Percentiles rank a stretch among this genome's conserved stretches.
Conservation (phyloP, 2,888 invertebrate species). For the Ochropleura plecta region DNA sequence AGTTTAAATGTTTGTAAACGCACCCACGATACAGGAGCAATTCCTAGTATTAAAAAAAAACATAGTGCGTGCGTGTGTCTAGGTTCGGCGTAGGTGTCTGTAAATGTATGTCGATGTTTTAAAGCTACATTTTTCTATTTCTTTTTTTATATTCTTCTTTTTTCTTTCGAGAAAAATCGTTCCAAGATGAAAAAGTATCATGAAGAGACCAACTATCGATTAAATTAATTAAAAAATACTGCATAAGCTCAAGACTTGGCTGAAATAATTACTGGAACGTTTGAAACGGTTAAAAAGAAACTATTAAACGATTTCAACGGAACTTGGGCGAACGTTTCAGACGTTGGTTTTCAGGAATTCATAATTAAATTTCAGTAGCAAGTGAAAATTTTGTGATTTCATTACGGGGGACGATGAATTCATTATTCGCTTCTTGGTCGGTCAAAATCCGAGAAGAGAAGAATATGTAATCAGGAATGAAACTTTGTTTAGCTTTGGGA, state of each 20-base stretch:
- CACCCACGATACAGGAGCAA: too few species aligned
- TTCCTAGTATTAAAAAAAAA: too few species aligned
- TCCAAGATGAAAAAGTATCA: not conserved
- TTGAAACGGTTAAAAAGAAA: constrained; percentile 56
- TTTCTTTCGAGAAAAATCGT: not conserved
- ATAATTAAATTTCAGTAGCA: constrained; percentile 62
- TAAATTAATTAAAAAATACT: constrained; percentile 44
- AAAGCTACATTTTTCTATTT: not conserved
- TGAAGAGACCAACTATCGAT: constrained; percentile 6
- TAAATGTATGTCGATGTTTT: too few species aligned
- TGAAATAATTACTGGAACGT: constrained; percentile 52
- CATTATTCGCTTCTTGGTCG: constrained; percentile 45
- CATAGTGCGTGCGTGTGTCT: too few species aligned
- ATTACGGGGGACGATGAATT: constrained; percentile 62
- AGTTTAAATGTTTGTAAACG: too few species aligned
- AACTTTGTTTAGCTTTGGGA: constrained; percentile 22
- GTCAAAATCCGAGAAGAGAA: constrained; percentile 43
- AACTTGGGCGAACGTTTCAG: constrained; percentile 53
- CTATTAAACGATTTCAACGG: constrained; percentile 56
- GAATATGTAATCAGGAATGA: constrained; percentile 43
- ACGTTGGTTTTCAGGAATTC: constrained; percentile 60
- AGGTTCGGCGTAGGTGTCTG: too few species aligned
- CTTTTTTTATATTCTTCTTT: too few species aligned
- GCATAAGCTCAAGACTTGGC: constrained; percentile 29
- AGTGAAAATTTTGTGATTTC: constrained; percentile 60